Base-by-base conservation (phyloP, 2,113 vertebrate species). In the Pelodiscus sinensis region DNA sequence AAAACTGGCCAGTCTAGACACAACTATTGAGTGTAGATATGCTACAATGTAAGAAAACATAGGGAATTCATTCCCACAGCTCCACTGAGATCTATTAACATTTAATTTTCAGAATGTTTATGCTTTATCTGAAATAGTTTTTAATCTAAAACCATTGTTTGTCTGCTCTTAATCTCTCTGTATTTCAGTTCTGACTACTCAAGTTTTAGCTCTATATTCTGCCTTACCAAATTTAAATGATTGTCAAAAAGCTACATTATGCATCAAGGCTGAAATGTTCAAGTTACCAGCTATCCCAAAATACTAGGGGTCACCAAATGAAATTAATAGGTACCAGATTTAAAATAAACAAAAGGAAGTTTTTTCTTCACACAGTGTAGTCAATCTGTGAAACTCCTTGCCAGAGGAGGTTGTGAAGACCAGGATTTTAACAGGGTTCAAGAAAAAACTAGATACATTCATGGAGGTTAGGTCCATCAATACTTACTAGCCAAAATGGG, bases 241-340 rank as follows among this genome's bases (percentile, higher is more conserved):
- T 81, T 81, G 54, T 79, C 81, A 95, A 93, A 93, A 95, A 50
- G 13, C 62, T 94, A 21, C 58, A 60, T 90, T 96, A 91, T 93
- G 78, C 86, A 56, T 92, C 86, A 94, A 90, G 86, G 86, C 21
- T 79, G 52, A 94, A 94, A 90, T 84, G n/a, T 77, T 60, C 56
- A 73, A 10, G n/a, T 91, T 92, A 79, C 24, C 52, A 92, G 80
- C 22, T 92, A 92, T 13, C 5, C 0, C 22, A 93, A 77, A 92
- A 88, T 35, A 88, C 19, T 44, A 44, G 44, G 44, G 44, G 44
- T 44, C 44, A 44, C 44, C 44, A 44, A 44, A 44, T 44, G 44
- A 44, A 44, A 44, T 44, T 44, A 44, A 44, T 44, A 44, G 44
- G 44, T 44, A 44, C 5, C 44, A 44, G 44, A 6, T 44, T 44